A percentile compares a stretch with the other conserved stretches of the same genome.
These are phyloP conservation scores for Acrobasis suavella DNA, from an alignment of 2,888 invertebrate genomes.

Conservation along the genomic window DNA sequence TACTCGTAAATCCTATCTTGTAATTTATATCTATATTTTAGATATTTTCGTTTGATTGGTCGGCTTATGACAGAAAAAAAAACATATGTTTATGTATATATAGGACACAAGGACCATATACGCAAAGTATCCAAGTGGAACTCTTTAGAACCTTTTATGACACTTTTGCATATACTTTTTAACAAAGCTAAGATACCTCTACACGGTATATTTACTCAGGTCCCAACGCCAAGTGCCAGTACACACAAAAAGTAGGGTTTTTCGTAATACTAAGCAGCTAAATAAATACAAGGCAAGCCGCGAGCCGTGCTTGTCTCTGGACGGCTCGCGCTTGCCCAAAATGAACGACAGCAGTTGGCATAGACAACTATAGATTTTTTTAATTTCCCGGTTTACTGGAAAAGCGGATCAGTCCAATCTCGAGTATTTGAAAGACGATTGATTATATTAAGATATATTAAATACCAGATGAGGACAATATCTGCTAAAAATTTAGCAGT, in stretches of 20 bases:
- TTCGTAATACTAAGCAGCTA: conserved; percentile 48
- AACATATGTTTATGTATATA: no score
- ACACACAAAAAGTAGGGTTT: conserved; percentile 37
- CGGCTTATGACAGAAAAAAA: no score
- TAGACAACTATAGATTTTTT: not conserved
- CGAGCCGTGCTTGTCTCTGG: conserved; percentile 31
- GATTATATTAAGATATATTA: not conserved
- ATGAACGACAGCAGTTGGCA: conserved; percentile 12
- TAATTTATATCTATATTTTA: no score
- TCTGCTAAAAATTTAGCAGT: not conserved
- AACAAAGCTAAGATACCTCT: not conserved
- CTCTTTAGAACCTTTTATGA: no score
- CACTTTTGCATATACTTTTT: not conserved
- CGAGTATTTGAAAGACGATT: not conserved
- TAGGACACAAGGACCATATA: no score
- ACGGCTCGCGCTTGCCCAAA: conserved; percentile 20
- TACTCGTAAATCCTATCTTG: no score
- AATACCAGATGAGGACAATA: not conserved
- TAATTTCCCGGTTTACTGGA: no score
- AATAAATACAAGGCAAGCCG: conserved; percentile 54
- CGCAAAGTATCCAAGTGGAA: no score
- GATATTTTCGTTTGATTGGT: no score
- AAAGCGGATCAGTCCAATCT: no score
- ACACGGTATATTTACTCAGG: conserved; percentile 9
- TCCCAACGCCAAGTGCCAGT: not conserved